phyloP scores from a whole-genome alignment of 2,888 invertebrate species.

The Smittia sp. region DNA sequence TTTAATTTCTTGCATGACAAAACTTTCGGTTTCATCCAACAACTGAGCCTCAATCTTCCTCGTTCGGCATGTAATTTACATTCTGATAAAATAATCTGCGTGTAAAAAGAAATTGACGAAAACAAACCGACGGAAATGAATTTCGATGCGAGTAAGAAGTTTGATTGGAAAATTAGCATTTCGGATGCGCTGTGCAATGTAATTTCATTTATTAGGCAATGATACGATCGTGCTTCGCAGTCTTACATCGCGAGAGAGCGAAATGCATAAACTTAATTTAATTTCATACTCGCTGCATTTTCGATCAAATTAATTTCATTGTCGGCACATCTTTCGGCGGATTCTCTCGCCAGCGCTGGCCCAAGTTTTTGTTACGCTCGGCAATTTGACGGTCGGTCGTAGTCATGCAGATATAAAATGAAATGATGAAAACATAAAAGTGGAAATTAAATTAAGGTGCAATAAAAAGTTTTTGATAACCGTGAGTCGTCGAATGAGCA shows the following conservation, averaged over 20 bases:
- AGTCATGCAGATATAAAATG: constrained; percentile 19
- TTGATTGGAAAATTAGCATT: constrained; percentile 25
- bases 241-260: neutral
- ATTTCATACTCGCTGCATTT: constrained; percentile 1
- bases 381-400: constrained; percentile 22
- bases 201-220: constrained; percentile 20
- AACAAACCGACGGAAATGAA: constrained; percentile 16
- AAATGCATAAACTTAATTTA: constrained; percentile 19
- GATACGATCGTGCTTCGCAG: neutral
- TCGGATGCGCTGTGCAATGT: neutral
- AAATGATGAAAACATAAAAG: constrained; percentile 41
- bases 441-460: constrained; percentile 35
- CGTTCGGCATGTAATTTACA: neutral
- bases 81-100: neutral
- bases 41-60: neutral
- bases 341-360: neutral
- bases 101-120: neutral
- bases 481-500: constrained; percentile 20
- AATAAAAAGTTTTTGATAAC: constrained; percentile 40
- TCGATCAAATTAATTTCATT: constrained; percentile 29
- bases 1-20: too few relatives aligned
- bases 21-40: too few relatives aligned
- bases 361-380: neutral
- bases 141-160: neutral
- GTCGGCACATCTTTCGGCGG: constrained; percentile 3